Base-by-base conservation (phyloP, 2,797 vertebrate genomes). In the Thaleichthys pacificus region DNA sequence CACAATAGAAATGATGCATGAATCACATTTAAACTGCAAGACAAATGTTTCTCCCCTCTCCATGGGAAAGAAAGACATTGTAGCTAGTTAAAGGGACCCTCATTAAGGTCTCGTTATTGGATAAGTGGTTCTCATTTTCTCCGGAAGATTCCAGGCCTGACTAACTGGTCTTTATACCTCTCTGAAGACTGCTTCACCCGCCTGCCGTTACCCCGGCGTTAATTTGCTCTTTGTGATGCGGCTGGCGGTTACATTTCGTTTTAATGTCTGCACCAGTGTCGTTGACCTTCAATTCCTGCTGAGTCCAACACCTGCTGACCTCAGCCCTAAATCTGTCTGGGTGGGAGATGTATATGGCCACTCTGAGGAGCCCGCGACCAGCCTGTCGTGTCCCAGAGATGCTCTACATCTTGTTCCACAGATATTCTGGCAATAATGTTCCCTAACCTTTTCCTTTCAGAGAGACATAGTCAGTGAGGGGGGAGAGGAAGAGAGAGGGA, bases 331-430 rank as follows among this genome's bases (percentile, higher is more conserved):
- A 91, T 89, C 84, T 90, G 89, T 88, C 87, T 77, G 76, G 72
- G 66, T 72, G 54, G 61, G 80, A 86, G 85, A 88, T 87, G 79
- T 77, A 54, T 62, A 82, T 72, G 71, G 69, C 32, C 51, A 71
- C 64, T 68, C 61, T 70, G 73, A 79, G 74, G 78, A 68, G 72
- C 79, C 66, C 75, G 64, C 42, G 89, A 88, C 89, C 88, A 84
- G 91, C 83, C 75, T 91, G 93, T 92, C 93, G 87, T 89, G 90
- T 92, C 90, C 87, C 89, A 80, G 83, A 42, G 79, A 92, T 92
- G 91, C 92, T 95, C 91, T 93, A 94, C 91, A 93, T 95, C 93
- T 94, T 94, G 89, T 94, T 95, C 93, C 90, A 90, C 89, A 94
- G 91, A 89, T 85, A 91, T 91, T 92, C 89, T 87, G 58, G 4